Evolutionary conservation across 2,113 vertebrate species (phyloP).

Genomic region (Tetrao urogallus): DNA sequence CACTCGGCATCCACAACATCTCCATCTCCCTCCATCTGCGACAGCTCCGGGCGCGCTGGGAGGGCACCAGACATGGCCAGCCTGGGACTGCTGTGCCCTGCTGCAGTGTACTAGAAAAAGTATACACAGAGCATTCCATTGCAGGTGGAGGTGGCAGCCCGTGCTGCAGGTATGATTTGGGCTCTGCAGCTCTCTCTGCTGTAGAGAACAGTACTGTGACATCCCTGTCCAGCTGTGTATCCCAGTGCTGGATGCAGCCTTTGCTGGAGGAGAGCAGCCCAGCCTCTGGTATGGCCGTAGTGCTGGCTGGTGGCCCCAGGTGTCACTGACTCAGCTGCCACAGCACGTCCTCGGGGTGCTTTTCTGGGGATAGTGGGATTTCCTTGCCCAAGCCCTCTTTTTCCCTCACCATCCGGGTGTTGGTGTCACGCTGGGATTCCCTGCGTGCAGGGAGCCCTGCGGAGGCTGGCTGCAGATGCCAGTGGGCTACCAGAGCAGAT

Average conservation of each 20-base stretch:
- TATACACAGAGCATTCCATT: fast-evolving
- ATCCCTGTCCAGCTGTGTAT: fast-evolving
- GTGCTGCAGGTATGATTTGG: neutral
- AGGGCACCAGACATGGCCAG: neutral
- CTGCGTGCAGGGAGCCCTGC: fast-evolving
- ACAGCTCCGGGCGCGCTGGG: fast-evolving
- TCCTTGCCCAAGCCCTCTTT: fast-evolving
- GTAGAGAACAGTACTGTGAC: fast-evolving
- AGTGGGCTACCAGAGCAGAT: neutral
- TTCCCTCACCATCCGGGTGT: fast-evolving
- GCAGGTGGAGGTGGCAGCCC: fast-evolving
- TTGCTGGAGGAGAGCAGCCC: neutral
- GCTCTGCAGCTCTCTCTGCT: neutral
- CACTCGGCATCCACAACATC: neutral
- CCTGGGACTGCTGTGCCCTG: neutral
- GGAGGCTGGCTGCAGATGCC: neutral
- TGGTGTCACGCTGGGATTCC: neutral
- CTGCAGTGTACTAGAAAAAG: neutral
- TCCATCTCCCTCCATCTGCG: fast-evolving
- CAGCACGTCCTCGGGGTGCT: fast-evolving
- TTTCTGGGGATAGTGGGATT: fast-evolving
- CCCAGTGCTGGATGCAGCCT: fast-evolving
- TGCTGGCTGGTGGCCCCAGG: fast-evolving
- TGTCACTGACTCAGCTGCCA: neutral
- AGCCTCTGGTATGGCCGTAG: neutral